Base-by-base conservation (phyloP, 2,888 invertebrate species). In the Epinotia demarniana region DNA sequence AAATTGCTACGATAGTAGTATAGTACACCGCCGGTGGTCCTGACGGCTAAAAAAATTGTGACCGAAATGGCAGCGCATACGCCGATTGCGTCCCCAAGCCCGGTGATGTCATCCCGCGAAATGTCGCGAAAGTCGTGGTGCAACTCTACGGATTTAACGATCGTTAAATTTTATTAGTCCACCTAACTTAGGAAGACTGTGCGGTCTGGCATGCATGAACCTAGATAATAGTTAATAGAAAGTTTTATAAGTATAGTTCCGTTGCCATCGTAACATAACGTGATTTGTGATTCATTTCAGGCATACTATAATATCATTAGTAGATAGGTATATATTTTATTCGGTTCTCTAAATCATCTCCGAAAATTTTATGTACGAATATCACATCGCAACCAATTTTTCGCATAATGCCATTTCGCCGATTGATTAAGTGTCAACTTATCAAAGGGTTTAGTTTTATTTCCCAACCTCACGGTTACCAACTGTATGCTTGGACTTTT, bases 51-150 rank as follows among this genome's bases (percentile, higher is more conserved):
- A 79, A 77, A 77, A 77, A 79, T 77, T 71, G 67, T 75, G 72
- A 80, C 84, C 72, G 83, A 87, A 85, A 85, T 82, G 84, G 86
- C 79, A 77, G 75, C 76, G 63, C 76, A 83, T 85, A 85, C 85
- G 81, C 79, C 82, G 78, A 80, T 84, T 85, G 84, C 86, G 82
- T 79, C 85, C 85, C 81, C 86, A 87, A 87, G 87, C 87, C 77
- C 83, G 77, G 77, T 89, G 90, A 90, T 82, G 86, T 89, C 90
- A 90, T 82, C 79, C 78, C 70, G 79, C 82, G 82, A 83, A 85
- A 84, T 84, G 89, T 89, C 89, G 89, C 87, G 84, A 60, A 18
- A 57, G 77, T 64, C 27, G 23, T 67, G 77, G 79, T 73, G 18
- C 60, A 57, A 73, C 80, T 68, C 55, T n/a, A 19, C 49, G 61